These are phyloP conservation scores for Hypsibius dujardini DNA, from an alignment of 1,140 invertebrate species.

Conservation along the genomic window DNA sequence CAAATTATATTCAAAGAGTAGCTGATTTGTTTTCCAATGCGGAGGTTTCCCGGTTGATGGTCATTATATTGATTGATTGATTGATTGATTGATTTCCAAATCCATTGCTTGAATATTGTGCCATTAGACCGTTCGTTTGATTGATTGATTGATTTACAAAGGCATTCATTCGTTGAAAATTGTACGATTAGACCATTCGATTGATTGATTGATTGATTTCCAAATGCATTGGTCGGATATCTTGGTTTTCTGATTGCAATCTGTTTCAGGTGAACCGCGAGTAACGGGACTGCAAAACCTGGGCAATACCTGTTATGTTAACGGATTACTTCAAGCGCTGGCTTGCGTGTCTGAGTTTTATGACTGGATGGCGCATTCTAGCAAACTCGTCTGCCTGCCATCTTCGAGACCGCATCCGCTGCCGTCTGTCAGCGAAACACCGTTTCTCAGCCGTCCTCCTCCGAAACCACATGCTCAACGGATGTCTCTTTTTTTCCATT, in stretches of 20 bases:
- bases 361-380: background rate
- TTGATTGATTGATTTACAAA: no score
- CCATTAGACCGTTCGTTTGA: no score
- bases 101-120: no score
- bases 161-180: no score
- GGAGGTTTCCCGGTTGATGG: no score
- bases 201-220: no score
- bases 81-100: no score
- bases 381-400: background rate
- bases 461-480: background rate
- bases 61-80: no score
- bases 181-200: no score
- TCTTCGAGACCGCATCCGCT: background rate
- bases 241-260: background rate
- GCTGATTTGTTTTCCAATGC: no score
- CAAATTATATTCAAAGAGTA: no score
- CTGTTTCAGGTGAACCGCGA: background rate
- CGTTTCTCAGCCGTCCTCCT: background rate
- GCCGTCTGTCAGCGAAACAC: background rate
- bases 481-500: background rate
- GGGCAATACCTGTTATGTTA: constrained; percentile 9
- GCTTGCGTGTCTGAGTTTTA: background rate
- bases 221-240: no score
- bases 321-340: background rate
- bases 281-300: background rate